These are phyloP conservation scores for Schrankia costaestrigalis DNA, from an alignment of 2,888 invertebrate species.

Conservation along the genomic window DNA sequence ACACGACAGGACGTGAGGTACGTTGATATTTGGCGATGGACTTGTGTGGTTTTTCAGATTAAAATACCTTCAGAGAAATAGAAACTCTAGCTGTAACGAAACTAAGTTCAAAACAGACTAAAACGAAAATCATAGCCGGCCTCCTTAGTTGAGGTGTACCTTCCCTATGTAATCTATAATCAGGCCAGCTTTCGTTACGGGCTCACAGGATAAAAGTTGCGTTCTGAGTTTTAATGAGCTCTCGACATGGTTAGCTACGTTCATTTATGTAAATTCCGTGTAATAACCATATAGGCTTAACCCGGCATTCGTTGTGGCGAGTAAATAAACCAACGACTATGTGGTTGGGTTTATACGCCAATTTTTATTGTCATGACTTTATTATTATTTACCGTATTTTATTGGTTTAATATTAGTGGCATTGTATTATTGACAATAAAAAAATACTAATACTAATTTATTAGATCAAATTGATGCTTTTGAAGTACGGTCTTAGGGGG, in stretches of 20 bases:
- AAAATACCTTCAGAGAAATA: conserved; percentile 2
- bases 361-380: too few relatives aligned
- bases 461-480: too few relatives aligned
- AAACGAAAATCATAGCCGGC: background rate
- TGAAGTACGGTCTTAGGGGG: too few relatives aligned
- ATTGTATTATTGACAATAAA: too few relatives aligned
- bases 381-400: too few relatives aligned
- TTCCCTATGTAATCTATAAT: conserved; percentile 22
- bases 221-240: conserved; percentile 29
- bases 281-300: conserved; percentile 11
- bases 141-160: conserved; percentile 13
- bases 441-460: too few relatives aligned
- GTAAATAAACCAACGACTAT: too few relatives aligned
- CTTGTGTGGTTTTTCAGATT: conserved; percentile 12
- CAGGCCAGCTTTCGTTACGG: conserved; percentile 7
- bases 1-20: conserved; percentile 16
- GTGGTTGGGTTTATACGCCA: too few relatives aligned
- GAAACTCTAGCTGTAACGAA: background rate
- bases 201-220: conserved; percentile 20
- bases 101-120: conserved; percentile 4
- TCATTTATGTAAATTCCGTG: conserved; percentile 11
- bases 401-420: too few relatives aligned
- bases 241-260: conserved; percentile 14
- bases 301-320: too few relatives aligned
- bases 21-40: conserved; percentile 15